A percentile compares a stretch with the other conserved stretches of the same genome.
These are phyloP conservation scores for Meloidogyne chitwoodi DNA, from an alignment of 1,140 invertebrate genomes.

Conservation along the genomic window DNA sequence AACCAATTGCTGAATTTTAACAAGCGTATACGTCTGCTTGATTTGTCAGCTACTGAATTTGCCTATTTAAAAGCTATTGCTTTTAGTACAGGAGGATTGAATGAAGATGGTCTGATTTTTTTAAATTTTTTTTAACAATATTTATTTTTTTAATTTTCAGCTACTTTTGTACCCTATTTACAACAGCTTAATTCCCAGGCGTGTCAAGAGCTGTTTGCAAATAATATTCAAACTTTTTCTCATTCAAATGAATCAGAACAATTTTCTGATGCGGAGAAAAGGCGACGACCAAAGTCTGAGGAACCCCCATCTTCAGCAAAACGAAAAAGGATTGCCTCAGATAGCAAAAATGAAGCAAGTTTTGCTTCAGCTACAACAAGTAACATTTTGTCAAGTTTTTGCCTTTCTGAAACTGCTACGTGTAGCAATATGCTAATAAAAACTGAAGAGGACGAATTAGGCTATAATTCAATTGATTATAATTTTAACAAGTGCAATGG, in stretches of 20 bases:
- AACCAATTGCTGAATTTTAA: constrained; percentile 63
- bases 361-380: neutral
- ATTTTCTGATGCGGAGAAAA: neutral
- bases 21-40: constrained; percentile 72
- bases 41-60: constrained; percentile 76
- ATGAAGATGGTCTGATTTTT: neutral
- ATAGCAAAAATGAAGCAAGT: neutral
- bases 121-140: neutral
- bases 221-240: constrained; percentile 59
- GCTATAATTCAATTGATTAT: neutral
- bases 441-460: neutral
- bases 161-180: constrained; percentile 61
- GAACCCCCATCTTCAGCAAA: neutral
- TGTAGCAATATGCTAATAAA: constrained; percentile 26
- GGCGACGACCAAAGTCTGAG: neutral
- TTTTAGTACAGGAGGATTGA: constrained; percentile 62
- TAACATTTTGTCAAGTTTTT: neutral
- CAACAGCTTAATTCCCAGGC: constrained; percentile 73
- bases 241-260: neutral
- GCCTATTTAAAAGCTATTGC: constrained; percentile 82
- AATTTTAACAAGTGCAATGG: neutral
- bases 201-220: constrained; percentile 69
- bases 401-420: neutral
- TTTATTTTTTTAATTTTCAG: constrained; percentile 5
- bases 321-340: too few species aligned